These are phyloP conservation scores for Apocrypta bakeri DNA, from an alignment of 1,140 invertebrate species.

Conservation along the genomic window DNA sequence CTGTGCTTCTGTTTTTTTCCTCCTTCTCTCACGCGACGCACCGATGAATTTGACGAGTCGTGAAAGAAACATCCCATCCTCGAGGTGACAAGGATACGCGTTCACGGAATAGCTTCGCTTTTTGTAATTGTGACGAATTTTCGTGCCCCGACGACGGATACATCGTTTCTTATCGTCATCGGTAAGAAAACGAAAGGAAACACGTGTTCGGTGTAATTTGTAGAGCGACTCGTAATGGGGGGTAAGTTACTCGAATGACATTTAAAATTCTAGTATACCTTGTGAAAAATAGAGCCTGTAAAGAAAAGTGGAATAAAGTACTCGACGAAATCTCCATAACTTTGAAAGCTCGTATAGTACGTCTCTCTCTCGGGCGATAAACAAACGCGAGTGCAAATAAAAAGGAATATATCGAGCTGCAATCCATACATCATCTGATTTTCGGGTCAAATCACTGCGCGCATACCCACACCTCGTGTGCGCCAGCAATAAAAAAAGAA, in stretches of 20 bases:
- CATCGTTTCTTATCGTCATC: background rate
- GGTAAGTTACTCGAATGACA: conserved; percentile 54
- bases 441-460: conserved; percentile 39
- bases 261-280: too few species aligned
- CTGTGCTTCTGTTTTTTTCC: background rate
- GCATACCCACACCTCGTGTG: background rate
- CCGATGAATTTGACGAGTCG: conserved; percentile 39
- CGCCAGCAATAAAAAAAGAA: conserved; percentile 46
- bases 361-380: conserved; percentile 3
- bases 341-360: background rate
- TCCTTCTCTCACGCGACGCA: background rate
- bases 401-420: background rate
- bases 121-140: conserved; percentile 30
- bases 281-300: too few species aligned
- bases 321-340: conserved; percentile 40
- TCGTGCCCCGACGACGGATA: background rate
- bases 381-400: conserved; percentile 27
- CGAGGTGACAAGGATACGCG: background rate
- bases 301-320: too few species aligned
- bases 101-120: background rate
- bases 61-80: conserved; percentile 32
- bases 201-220: background rate
- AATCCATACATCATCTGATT: conserved; percentile 48
- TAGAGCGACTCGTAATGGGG: conserved; percentile 29
- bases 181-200: background rate